These are phyloP conservation scores for Netta rufina DNA, from an alignment of 2,797 vertebrate species.

Conservation along the genomic window DNA sequence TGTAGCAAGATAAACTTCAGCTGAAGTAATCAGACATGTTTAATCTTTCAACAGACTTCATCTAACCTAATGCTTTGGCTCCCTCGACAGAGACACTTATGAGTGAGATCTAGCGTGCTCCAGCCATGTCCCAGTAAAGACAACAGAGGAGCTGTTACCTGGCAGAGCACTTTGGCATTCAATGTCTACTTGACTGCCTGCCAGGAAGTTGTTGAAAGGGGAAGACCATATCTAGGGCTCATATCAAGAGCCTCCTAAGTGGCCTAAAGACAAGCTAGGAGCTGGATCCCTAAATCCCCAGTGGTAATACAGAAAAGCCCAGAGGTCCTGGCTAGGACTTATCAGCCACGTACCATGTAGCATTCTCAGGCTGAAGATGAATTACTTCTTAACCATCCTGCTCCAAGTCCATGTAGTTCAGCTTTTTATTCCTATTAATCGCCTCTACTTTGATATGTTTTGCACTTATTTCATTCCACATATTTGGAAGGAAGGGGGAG, in stretches of 20 bases:
- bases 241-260: background rate
- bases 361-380: background rate
- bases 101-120: background rate
- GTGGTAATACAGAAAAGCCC: background rate
- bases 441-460: background rate
- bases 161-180: too few relatives aligned
- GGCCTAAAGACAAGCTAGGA: background rate
- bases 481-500: background rate
- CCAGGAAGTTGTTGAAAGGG: background rate
- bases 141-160: background rate
- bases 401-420: background rate
- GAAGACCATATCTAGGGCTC: background rate
- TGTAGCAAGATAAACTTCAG: background rate
- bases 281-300: background rate
- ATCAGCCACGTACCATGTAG: background rate
- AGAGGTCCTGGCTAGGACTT: background rate
- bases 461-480: background rate
- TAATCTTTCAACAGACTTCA: background rate
- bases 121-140: background rate
- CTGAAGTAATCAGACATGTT: background rate
- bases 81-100: background rate
- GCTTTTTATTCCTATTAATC: background rate
- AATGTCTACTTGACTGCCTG: background rate
- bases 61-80: background rate
- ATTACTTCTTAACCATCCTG: too few relatives aligned